phyloP scores from a whole-genome alignment of 1,140 invertebrate genomes.

The Nylanderia fulva region DNA sequence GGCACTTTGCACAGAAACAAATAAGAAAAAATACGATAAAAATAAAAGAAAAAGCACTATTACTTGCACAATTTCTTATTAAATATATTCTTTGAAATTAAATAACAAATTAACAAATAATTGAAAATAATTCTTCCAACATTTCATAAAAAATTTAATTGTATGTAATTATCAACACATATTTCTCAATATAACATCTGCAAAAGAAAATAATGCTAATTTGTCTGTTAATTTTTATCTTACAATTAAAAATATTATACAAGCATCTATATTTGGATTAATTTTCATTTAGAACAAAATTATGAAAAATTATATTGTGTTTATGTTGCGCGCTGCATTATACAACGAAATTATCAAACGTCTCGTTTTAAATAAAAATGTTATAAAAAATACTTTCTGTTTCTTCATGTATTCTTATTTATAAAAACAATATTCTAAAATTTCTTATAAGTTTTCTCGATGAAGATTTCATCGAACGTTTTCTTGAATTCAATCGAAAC shows the following conservation, averaged over 20 bases:
- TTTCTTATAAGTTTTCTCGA: background rate
- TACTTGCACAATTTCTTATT: background rate
- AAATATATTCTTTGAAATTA: background rate
- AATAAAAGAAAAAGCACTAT: background rate
- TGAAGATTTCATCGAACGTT: background rate
- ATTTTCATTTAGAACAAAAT: no score
- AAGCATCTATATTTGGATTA: no score
- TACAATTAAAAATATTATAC: no score
- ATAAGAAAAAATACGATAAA: background rate
- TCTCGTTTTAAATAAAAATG: background rate
- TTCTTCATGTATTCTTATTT: background rate
- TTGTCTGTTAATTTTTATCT: no score
- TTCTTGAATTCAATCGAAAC: background rate
- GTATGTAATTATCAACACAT: background rate
- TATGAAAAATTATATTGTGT: no score
- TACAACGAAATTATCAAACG: background rate
- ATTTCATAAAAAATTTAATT: background rate
- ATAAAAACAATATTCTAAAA: background rate
- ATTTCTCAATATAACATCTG: background rate
- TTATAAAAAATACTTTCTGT: background rate
- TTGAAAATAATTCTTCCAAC: background rate
- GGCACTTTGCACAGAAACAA: conserved; percentile 17
- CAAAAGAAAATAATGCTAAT: no score
- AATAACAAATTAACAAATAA: background rate
- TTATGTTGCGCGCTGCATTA: background rate